A percentile compares a stretch with the other conserved stretches of the same genome.
phyloP scores from a whole-genome alignment of 2,113 vertebrate species.

The Dinomys branickii region DNA sequence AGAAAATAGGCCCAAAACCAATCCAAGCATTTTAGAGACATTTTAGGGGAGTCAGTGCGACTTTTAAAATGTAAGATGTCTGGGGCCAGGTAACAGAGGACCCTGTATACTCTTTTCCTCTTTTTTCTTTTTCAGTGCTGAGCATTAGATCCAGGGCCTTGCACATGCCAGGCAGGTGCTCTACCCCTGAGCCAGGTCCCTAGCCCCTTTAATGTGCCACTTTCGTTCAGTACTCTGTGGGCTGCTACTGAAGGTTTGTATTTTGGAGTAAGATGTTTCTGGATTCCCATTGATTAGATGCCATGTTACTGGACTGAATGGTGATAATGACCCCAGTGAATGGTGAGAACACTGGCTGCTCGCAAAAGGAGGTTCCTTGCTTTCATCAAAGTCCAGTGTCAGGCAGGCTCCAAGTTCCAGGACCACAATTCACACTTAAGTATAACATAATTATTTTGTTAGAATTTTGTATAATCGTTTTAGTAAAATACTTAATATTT shows the following conservation, averaged over 20 bases:
- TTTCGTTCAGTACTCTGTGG: neutral
- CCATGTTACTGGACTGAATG: neutral
- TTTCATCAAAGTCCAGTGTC: neutral
- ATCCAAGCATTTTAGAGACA: neutral
- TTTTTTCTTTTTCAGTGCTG: neutral
- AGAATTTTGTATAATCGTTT: neutral
- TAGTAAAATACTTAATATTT: neutral
- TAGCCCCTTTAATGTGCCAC: neutral
- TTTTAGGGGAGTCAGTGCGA: neutral
- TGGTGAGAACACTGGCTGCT: neutral
- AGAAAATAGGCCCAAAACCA: neutral
- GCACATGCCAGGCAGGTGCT: neutral
- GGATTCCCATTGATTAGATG: neutral
- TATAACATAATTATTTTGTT: neutral
- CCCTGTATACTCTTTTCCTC: neutral
- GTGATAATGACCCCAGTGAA: neutral
- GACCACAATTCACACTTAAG: neutral
- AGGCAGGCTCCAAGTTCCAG: neutral
- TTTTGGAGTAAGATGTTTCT: conserved; percentile 35
- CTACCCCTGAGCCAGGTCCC: neutral
- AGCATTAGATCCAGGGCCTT: neutral
- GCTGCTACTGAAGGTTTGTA: neutral
- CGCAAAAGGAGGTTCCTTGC: neutral
- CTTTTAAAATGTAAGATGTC: neutral
- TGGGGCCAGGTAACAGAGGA: neutral